phyloP scores from a whole-genome alignment of 2,888 invertebrate genomes.

The Drosophila mettleri region DNA sequence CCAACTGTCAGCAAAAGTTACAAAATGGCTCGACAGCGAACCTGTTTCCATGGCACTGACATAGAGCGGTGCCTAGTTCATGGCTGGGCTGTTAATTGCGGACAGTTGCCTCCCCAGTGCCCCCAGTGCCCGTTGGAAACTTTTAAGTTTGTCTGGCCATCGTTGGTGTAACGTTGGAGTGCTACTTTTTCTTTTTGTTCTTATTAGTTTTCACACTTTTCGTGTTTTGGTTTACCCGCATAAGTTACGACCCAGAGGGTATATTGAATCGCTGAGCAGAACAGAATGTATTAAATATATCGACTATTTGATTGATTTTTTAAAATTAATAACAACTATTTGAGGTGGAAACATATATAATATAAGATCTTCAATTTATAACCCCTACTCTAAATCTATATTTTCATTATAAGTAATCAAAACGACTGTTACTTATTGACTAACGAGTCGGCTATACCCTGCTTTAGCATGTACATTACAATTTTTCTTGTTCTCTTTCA shows the following conservation, averaged over 20 bases:
- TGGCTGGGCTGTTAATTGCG: conserved; percentile 64
- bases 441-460: neutral
- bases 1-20: conserved; percentile 60
- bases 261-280: neutral
- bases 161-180: conserved; percentile 32
- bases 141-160: conserved; percentile 43
- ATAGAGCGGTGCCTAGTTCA: conserved; percentile 38
- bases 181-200: conserved; percentile 48
- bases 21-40: conserved; percentile 32
- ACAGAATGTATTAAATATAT: neutral
- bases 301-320: no score
- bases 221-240: conserved; percentile 12
- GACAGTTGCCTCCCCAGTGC: conserved; percentile 12
- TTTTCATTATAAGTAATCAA: no score
- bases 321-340: no score
- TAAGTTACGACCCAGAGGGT: neutral
- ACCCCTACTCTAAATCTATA: no score
- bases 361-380: no score
- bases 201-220: conserved; percentile 73
- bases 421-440: neutral
- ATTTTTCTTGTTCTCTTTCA: conserved; percentile 36
- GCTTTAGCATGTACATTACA: neutral
- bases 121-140: conserved; percentile 10
- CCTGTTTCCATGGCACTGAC: conserved; percentile 17
- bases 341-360: no score